phyloP scores from a whole-genome alignment of 2,888 invertebrate genomes.

The Xestia c-nigrum region DNA sequence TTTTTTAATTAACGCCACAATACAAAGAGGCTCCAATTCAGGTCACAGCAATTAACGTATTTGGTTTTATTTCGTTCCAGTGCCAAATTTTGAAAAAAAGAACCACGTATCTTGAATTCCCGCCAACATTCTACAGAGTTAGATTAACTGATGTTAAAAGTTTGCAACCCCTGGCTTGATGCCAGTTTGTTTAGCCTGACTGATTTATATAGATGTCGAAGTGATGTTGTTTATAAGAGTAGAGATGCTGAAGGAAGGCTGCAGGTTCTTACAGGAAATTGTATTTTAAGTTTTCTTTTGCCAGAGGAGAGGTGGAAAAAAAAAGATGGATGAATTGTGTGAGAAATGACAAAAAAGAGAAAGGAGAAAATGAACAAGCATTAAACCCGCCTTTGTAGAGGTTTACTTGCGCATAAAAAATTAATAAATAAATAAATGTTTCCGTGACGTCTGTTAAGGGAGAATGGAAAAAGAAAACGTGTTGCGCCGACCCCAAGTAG shows the following conservation, averaged over 20 bases:
- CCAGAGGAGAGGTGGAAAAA: too few species aligned
- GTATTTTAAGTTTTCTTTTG: constrained; percentile 22
- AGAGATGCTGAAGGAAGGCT: constrained; percentile 15
- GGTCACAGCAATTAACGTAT: constrained; percentile 86
- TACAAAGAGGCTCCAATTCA: constrained; percentile 78
- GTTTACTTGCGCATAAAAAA: too few species aligned
- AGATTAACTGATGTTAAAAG: constrained; percentile 87
- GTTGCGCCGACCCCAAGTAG: too few species aligned
- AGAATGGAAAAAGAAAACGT: too few species aligned
- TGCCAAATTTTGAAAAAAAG: constrained; percentile 85
- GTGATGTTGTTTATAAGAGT: constrained; percentile 46
- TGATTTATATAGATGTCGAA: constrained; percentile 75
- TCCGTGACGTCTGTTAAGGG: too few species aligned
- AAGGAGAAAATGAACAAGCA: too few species aligned
- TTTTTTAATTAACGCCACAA: constrained; percentile 77
- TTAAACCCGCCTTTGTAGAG: too few species aligned
- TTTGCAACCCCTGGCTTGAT: constrained; percentile 76
- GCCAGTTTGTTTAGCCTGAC: constrained; percentile 73
- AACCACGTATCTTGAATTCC: constrained; percentile 74
- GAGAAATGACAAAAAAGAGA: too few species aligned
- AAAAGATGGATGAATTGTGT: too few species aligned
- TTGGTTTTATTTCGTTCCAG: constrained; percentile 81
- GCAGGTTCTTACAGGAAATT: constrained; percentile 8
- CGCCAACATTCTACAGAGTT: constrained; percentile 81
- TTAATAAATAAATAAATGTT: too few species aligned